Evolutionary conservation across 2,888 invertebrate species (phyloP), one percentile per base, ranked within the genome.

Genomic region (Trypoxylon attenuatum): DNA sequence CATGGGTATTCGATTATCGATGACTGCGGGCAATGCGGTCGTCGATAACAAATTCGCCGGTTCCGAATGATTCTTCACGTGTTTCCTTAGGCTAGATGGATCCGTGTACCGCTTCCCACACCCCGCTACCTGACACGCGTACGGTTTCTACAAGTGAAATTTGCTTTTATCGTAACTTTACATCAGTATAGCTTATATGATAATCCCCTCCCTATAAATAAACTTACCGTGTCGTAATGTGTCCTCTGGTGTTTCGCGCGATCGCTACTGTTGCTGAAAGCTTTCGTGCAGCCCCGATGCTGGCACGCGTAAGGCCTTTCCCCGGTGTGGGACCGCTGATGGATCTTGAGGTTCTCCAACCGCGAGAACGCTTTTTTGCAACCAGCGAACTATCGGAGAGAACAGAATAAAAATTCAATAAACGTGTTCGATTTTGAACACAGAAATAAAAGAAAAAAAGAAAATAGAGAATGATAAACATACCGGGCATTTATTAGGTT

Each of bases 231-330:
- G 88, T 98, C 98, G 77, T 97, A 97, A 88, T 99, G 99, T 0
- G 99, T 99, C 78, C 99, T 89, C 89, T 99, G 98, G 88, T 99
- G 99, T 88, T 99, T 99, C 5, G 99, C 99, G 51, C 99, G 89
- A 86, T 99, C 99, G 0, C 98, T 98, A 67, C 98, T 98, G 88
- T 99, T 99, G 82, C 97, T 98, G 89, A 99, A 99, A 1, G 98
- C 97, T 87, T 99, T 99, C 45, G 93, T 89, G 87, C 99, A 99
- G 53, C 95, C 94, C 0, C 94, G 92, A 74, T 96, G 96, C 75
- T 97, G 97, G 82, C 99, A 99, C 59, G 94, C 91, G 84, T 99
- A 99, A 0, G 99, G 99, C 41, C 98, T 90, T 87, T 99, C 99
- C 0, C 99, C 99, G 0, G 97, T 98, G 86, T 98, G 97, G 1